These are phyloP conservation scores for Crotalus viridis DNA, from an alignment of 2,113 vertebrate species.

Conservation along the genomic window DNA sequence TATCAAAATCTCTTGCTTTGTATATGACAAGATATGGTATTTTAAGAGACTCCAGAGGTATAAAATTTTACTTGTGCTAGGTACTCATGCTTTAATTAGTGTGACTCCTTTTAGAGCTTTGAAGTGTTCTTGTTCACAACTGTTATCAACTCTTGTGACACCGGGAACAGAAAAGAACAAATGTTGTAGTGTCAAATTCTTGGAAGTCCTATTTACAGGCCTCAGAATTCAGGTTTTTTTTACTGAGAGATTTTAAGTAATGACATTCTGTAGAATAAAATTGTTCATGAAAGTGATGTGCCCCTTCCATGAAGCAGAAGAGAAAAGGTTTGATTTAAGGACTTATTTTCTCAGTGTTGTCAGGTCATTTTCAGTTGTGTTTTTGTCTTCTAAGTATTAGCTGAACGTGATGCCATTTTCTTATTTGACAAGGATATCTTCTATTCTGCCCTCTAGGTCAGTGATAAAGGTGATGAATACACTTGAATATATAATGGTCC, in stretches of 20 bases:
- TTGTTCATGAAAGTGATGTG: background rate
- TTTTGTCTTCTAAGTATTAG: too few relatives aligned
- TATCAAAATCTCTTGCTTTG: conserved; percentile 34
- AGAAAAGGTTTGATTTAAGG: background rate
- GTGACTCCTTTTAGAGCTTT: rapidly evolving
- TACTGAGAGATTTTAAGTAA: conserved; percentile 26
- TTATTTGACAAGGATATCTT: too few relatives aligned
- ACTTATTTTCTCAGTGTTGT: background rate
- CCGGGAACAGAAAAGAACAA: conserved; percentile 3
- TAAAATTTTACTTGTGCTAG: conserved; percentile 32
- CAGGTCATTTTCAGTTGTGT: too few relatives aligned
- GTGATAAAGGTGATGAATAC: too few relatives aligned
- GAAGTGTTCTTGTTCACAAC: conserved; percentile 6
- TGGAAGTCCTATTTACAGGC: conserved; percentile 9
- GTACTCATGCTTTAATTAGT: conserved; percentile 26
- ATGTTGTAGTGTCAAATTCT: background rate
- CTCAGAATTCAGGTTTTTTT: background rate
- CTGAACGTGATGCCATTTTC: too few relatives aligned
- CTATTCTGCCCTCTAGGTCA: too few relatives aligned
- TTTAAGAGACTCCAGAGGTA: conserved; percentile 13
- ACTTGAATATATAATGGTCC: too few relatives aligned
- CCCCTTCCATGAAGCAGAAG: background rate
- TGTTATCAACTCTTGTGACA: conserved; percentile 14
- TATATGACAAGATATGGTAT: conserved; percentile 27
- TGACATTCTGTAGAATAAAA: background rate